Conservation (phyloP, 1,140 invertebrate species). For the Megalonaias nervosa region DNA sequence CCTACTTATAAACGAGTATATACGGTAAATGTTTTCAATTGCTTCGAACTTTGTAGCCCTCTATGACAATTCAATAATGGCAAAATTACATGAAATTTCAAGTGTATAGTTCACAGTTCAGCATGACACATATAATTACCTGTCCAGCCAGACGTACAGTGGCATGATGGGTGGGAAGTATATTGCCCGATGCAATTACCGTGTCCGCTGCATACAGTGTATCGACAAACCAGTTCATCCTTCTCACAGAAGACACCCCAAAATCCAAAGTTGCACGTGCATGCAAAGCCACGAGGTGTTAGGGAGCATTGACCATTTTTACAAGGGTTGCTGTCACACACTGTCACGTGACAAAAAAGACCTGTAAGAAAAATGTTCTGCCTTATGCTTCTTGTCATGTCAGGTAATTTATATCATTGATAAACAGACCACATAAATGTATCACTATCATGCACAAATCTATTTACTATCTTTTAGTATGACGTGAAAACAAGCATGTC, state of each 20-base stretch:
- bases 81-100: too few relatives aligned
- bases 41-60: too few relatives aligned
- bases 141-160: slow-evolving; percentile 1
- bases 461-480: too few relatives aligned
- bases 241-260: slow-evolving; percentile 14
- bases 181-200: slow-evolving; percentile 6
- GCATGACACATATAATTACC: background rate
- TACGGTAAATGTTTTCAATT: too few relatives aligned
- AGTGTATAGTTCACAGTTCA: too few relatives aligned
- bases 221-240: slow-evolving; percentile 8
- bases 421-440: too few relatives aligned
- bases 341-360: slow-evolving; percentile 23
- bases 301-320: slow-evolving; percentile 11
- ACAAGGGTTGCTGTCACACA: slow-evolving; percentile 16
- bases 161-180: background rate
- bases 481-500: too few relatives aligned
- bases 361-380: slow-evolving; percentile 2
- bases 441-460: too few relatives aligned
- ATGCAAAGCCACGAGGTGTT: slow-evolving; percentile 5
- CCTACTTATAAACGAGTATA: too few relatives aligned
- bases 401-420: too few relatives aligned
- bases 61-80: too few relatives aligned
- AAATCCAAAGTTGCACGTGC: slow-evolving; percentile 14
- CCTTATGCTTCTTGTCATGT: too few relatives aligned
- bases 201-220: slow-evolving; percentile 13